Conservation (phyloP, 2,113 vertebrate genomes). For the Pipa parva region DNA sequence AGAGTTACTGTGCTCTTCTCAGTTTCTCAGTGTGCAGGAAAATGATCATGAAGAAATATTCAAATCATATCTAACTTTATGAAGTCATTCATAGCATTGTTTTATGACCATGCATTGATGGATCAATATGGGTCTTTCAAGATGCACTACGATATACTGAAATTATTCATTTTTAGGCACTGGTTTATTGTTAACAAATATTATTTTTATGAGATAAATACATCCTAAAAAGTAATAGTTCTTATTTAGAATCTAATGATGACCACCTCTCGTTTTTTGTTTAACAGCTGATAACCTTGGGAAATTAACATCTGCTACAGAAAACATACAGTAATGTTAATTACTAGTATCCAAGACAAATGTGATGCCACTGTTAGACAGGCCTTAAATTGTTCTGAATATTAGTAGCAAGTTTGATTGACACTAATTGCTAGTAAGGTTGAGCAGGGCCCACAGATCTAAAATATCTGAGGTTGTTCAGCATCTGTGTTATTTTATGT, state of each 20-base stretch:
- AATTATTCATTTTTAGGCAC: too few relatives aligned
- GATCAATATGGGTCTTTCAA: too few relatives aligned
- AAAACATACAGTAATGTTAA: neutral
- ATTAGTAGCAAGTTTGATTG: neutral
- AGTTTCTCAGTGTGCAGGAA: conserved; percentile 55
- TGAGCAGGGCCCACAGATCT: neutral
- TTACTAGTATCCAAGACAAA: neutral
- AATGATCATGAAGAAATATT: conserved; percentile 49
- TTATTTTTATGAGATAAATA: too few relatives aligned
- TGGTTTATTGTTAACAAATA: too few relatives aligned
- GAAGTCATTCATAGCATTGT: conserved; percentile 25
- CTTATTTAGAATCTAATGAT: too few relatives aligned
- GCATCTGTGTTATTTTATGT: neutral
- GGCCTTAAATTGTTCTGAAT: neutral
- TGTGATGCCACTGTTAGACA: neutral
- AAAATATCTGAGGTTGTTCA: neutral
- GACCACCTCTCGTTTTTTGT: neutral
- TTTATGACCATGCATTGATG: conserved; percentile 18
- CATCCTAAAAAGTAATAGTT: too few relatives aligned
- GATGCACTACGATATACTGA: too few relatives aligned
- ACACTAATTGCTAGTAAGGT: neutral
- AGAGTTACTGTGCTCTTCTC: conserved; percentile 57
- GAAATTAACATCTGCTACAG: neutral
- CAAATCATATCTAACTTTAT: conserved; percentile 56
- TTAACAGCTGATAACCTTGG: neutral